Evolutionary conservation across 2,797 vertebrate species (phyloP).

Genomic region (Octomys mimax): DNA sequence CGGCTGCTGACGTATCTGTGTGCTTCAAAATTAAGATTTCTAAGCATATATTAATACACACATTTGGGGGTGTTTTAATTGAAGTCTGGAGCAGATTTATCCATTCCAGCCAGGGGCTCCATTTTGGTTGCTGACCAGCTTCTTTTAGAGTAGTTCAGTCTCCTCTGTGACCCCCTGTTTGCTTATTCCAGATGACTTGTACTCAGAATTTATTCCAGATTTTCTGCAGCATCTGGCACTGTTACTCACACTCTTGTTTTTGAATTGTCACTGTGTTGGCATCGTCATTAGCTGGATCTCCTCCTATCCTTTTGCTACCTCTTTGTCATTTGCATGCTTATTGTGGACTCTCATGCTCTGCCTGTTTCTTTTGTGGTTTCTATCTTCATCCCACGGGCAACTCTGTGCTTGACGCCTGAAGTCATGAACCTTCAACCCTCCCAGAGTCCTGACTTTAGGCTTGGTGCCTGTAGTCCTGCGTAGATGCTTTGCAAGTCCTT

Average conservation of each 20-base stretch:
- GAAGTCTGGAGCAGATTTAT: background rate
- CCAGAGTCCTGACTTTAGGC: background rate
- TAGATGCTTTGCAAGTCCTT: background rate
- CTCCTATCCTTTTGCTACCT: background rate
- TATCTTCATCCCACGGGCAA: no score
- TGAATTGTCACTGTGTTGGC: background rate
- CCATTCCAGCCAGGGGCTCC: background rate
- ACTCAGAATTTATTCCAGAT: background rate
- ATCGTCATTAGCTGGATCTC: background rate
- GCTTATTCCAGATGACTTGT: background rate
- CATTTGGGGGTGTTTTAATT: background rate
- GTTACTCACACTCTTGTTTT: background rate
- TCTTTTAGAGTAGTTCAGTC: background rate
- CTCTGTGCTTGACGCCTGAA: background rate
- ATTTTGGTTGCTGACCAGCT: background rate
- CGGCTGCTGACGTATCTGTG: background rate
- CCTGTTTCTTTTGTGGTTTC: background rate
- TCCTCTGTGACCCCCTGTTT: background rate
- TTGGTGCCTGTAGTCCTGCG: background rate
- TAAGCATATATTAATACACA: background rate
- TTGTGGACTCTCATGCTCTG: background rate
- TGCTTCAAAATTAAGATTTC: slow-evolving; percentile 1
- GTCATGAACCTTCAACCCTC: background rate
- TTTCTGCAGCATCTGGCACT: background rate
- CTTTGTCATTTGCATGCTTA: background rate